phyloP scores from a whole-genome alignment of 2,113 vertebrate genomes.

The Hoplias malabaricus region DNA sequence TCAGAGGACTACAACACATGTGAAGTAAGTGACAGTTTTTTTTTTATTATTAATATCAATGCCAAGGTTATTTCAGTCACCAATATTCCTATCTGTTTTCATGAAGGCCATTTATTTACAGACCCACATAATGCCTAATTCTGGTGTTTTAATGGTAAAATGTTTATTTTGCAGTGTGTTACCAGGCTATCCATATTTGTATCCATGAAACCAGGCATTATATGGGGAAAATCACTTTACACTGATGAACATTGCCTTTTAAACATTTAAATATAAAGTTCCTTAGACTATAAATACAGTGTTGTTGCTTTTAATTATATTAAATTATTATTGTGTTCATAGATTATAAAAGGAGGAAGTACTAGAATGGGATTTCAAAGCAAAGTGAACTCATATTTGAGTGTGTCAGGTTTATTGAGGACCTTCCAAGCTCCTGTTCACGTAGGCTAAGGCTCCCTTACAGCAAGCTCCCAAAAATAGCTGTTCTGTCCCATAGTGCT shows the following conservation, averaged over 20 bases:
- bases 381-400: not conserved
- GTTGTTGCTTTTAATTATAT: not conserved
- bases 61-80: not conserved
- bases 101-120: not conserved
- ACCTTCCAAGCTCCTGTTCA: not conserved
- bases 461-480: conserved; percentile 42
- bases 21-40: conserved; percentile 77
- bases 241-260: no score
- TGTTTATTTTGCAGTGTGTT: not conserved
- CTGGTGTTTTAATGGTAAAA: not conserved
- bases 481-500: conserved; percentile 8
- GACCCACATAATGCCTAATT: not conserved
- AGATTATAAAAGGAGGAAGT: not conserved
- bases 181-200: no score
- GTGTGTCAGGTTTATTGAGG: not conserved
- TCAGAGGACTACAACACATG: conserved; percentile 99
- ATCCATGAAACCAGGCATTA: no score
- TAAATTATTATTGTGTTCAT: not conserved
- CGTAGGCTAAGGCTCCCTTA: conserved; percentile 18
- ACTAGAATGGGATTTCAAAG: not conserved
- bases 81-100: not conserved
- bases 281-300: no score
- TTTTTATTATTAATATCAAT: not conserved
- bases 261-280: no score
- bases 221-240: no score